Percentiles rank a stretch among this genome's conserved stretches.
Conservation (phyloP, 92 coral and sea anemone species). For the Umimayanthus chanpuru region DNA sequence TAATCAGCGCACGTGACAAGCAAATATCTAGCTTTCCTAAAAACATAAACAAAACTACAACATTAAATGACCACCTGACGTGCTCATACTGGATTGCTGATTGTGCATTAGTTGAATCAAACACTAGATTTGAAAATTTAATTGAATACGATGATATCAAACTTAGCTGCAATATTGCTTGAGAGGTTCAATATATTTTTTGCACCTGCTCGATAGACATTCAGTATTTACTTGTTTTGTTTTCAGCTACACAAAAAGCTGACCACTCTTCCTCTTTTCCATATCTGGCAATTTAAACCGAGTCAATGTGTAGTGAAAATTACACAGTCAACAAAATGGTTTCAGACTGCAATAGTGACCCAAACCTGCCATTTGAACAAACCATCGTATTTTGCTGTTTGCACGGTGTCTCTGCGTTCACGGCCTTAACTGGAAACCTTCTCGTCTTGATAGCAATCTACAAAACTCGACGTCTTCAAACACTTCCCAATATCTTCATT, state of each 20-base stretch:
- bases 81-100: too few relatives aligned
- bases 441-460: constrained; percentile 36
- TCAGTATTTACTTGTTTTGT: too few relatives aligned
- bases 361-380: constrained; percentile 49
- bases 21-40: background rate
- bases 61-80: background rate
- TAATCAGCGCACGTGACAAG: background rate
- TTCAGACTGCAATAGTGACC: constrained; percentile 36
- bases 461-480: constrained; percentile 40
- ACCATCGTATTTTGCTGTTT: constrained; percentile 38
- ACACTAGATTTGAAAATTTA: too few relatives aligned
- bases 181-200: background rate
- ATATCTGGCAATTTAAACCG: background rate
- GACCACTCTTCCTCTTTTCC: background rate
- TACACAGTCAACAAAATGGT: background rate
- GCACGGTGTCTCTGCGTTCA: constrained; percentile 37
- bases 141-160: background rate
- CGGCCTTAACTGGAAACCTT: constrained; percentile 43
- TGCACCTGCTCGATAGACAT: background rate
- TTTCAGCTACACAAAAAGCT: background rate
- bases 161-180: too few relatives aligned
- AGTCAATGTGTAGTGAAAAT: background rate
- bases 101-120: background rate
- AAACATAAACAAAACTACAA: background rate
- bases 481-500: constrained; percentile 50